phyloP scores from a whole-genome alignment of 2,113 vertebrate genomes.

The Hydropotes inermis region DNA sequence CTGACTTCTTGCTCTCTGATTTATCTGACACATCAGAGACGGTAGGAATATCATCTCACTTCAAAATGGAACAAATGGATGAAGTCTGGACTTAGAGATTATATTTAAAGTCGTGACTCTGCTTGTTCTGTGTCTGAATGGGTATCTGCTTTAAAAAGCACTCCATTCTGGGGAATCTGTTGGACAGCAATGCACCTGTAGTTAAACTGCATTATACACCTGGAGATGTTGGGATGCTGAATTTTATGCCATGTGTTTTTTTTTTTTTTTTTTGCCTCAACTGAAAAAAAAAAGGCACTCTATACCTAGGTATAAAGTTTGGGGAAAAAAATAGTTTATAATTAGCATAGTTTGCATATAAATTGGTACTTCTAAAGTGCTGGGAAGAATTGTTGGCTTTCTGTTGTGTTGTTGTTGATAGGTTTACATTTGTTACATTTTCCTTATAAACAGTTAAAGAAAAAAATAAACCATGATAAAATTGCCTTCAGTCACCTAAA shows the following conservation, averaged over 20 bases:
- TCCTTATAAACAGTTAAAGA: not conserved
- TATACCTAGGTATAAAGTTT: not conserved
- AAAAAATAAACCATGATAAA: not conserved
- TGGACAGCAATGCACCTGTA: not conserved
- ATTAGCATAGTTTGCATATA: not conserved
- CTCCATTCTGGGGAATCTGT: not conserved
- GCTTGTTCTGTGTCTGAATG: not conserved
- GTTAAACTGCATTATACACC: not conserved
- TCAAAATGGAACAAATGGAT: not conserved
- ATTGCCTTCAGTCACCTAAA: not conserved
- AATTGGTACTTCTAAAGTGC: not conserved
- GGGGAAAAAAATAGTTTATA: not conserved
- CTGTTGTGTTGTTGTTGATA: not conserved
- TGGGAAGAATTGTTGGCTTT: not conserved
- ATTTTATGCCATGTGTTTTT: not conserved
- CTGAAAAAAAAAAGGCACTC: not conserved
- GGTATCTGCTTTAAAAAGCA: not conserved
- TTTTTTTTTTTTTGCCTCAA: not conserved
- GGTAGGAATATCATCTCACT: not conserved
- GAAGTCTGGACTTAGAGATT: not conserved
- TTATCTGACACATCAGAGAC: not conserved
- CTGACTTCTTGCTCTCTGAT: not conserved
- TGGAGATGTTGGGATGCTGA: fast-evolving
- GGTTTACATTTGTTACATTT: not conserved
- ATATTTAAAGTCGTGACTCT: not conserved